Percentiles rank a stretch among this genome's conserved stretches.
These are phyloP conservation scores for Seira musarum DNA, from an alignment of 2,888 invertebrate genomes.

Conservation along the genomic window DNA sequence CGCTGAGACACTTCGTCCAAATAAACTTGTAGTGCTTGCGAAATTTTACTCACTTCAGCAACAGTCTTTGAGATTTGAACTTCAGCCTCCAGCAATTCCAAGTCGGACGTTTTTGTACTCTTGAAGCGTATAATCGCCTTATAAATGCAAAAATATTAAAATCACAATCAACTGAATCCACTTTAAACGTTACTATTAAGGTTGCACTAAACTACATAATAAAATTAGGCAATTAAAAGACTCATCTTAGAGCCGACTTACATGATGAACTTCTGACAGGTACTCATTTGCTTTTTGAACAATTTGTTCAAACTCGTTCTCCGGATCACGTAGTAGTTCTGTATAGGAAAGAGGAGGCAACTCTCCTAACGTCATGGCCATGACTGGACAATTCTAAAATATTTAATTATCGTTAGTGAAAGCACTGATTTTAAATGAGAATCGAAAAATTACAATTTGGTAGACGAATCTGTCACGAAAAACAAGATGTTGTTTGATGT, in stretches of 20 bases:
- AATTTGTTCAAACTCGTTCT: conserved; percentile 42
- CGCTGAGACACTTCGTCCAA: conserved; percentile 28
- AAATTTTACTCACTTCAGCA: conserved; percentile 21
- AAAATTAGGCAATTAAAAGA: not conserved
- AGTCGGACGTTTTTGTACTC: not conserved
- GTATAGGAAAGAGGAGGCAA: not conserved
- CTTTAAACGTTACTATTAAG: too few relatives aligned
- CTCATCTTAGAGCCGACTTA: too few relatives aligned
- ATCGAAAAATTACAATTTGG: too few relatives aligned
- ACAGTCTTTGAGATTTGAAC: conserved; percentile 27
- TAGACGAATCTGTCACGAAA: too few relatives aligned
- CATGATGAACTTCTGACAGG: conserved; percentile 25
- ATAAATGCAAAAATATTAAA: not conserved
- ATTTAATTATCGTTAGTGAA: too few relatives aligned
- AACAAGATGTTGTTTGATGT: too few relatives aligned
- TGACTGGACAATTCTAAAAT: too few relatives aligned
- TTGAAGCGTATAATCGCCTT: conserved; percentile 35
- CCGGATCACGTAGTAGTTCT: conserved; percentile 25
- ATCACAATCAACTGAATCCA: not conserved
- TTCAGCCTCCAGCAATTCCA: conserved; percentile 20
- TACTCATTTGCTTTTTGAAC: conserved; percentile 27
- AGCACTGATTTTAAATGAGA: too few relatives aligned
- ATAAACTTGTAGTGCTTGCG: not conserved
- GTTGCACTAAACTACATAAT: too few relatives aligned
- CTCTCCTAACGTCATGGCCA: too few relatives aligned